Base-by-base conservation (phyloP, 92 coral and sea anemone genomes). In the Zoanthus solanderi region DNA sequence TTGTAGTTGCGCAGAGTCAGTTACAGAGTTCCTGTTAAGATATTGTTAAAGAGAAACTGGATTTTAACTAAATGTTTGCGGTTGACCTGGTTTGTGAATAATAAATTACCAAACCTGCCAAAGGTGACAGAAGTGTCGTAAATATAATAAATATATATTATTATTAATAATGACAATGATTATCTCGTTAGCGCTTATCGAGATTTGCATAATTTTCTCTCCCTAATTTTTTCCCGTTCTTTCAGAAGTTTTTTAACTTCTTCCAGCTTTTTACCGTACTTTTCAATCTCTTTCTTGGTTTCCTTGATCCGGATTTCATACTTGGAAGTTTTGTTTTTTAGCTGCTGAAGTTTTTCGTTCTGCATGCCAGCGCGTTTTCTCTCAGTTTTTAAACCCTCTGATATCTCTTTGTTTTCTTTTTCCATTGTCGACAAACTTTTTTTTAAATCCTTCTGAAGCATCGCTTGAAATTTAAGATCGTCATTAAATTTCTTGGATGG, bases 251-350 rank as follows among this genome's bases (percentile, higher is more conserved):
- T 92, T 76, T 94, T 93, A 23, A 95, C 67, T n/a, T 86, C 88
- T 52, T 83, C 90, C 5, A 92, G 88, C 34, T 78, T 57, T 5
- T 89, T 81, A 42, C 87, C 86, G 47, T 91, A 93, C 42, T 83
- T 91, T 44, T 94, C 95, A 34, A 93, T 71, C 66, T 96, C 92
- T 46, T 90, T 92, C 86, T 93, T 94, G 57, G 92, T 87, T 17
- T 90, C 87, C 45, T 75, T 84, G 29, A 94, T 79, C 18, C 88
- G 72, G 5, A 9, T 9, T 34, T 88, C 52, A 42, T 66, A 81
- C 50, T 66, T 50, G 7, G 53, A 34, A 48, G 73, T 66, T 66
- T 81, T 81, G 2, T 73, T 13, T 69, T 16, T 65, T 67, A 81
- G 65, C 71, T 65, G 75, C 4, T 81, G 3, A 44, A 81, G 46